Percentiles rank a stretch among this genome's conserved stretches.
These are phyloP conservation scores for Acestrorhynchus altus DNA, from an alignment of 2,797 vertebrate genomes.

Conservation along the genomic window DNA sequence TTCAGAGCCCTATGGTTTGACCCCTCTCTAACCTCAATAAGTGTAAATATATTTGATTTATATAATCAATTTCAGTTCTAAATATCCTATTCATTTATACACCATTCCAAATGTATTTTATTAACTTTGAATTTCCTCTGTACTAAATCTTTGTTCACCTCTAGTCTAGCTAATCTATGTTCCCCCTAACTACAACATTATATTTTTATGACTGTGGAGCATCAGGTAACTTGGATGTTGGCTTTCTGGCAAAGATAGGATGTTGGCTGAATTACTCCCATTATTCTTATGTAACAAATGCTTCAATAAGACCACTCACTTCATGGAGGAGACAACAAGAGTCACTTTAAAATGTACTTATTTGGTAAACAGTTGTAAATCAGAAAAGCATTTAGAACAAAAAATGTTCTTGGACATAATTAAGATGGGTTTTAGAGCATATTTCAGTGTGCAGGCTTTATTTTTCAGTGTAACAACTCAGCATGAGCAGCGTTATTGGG, in stretches of 20 bases:
- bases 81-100: too few relatives aligned
- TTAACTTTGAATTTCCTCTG: too few relatives aligned
- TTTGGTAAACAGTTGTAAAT: neutral
- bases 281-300: neutral
- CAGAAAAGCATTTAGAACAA: neutral
- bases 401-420: neutral
- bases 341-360: neutral
- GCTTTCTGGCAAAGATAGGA: neutral
- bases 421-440: neutral
- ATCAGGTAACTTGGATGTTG: slow-evolving; percentile 13
- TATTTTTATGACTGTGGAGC: slow-evolving; percentile 13
- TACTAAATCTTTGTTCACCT: too few relatives aligned
- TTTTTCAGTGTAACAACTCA: neutral
- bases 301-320: neutral
- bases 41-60: too few relatives aligned
- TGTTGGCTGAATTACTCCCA: neutral
- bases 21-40: too few relatives aligned
- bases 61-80: too few relatives aligned
- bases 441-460: neutral
- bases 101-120: too few relatives aligned
- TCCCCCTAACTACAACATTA: slow-evolving; percentile 36
- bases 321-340: neutral
- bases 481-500: neutral
- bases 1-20: too few relatives aligned
- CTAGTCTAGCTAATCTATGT: too few relatives aligned